phyloP scores from a whole-genome alignment of 2,113 vertebrate species.

The Thunnus maccoyii region DNA sequence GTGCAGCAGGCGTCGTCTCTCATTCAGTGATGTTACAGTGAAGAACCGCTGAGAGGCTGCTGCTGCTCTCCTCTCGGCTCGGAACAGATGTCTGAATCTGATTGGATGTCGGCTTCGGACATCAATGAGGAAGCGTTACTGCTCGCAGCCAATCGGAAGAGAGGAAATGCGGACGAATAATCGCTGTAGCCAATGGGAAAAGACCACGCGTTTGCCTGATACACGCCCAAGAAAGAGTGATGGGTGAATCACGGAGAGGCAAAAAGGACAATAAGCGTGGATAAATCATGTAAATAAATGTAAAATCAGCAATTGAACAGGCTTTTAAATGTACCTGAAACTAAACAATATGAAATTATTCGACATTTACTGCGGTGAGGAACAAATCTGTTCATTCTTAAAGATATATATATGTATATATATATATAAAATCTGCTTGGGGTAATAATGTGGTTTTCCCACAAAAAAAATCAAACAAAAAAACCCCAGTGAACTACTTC shows the following conservation, averaged over 20 bases:
- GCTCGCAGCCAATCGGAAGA: conserved; percentile 65
- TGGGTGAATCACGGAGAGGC: conserved; percentile 21
- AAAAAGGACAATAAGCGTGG: background rate
- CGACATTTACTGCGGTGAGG: background rate
- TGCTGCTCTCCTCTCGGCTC: conserved; percentile 80
- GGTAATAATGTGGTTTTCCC: no score
- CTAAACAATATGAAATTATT: background rate
- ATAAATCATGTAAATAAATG: background rate
- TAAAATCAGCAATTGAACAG: background rate
- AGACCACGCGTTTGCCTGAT: conserved; percentile 80
- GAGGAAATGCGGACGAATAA: background rate
- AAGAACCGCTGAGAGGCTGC: conserved; percentile 22
- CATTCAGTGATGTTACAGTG: conserved; percentile 47
- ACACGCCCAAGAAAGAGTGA: conserved; percentile 62
- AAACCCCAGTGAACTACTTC: no score
- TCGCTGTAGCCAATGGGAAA: conserved; percentile 69
- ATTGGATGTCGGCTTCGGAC: conserved; percentile 75
- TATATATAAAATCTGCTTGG: no score
- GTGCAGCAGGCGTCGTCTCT: conserved; percentile 10
- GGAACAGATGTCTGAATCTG: conserved; percentile 85
- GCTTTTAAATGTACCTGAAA: background rate
- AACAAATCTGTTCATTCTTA: no score
- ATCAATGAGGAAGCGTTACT: conserved; percentile 54
- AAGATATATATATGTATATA: no score
- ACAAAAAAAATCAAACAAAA: no score